phyloP scores from a whole-genome alignment of 1,140 invertebrate genomes.

The Sinonovacula constricta region DNA sequence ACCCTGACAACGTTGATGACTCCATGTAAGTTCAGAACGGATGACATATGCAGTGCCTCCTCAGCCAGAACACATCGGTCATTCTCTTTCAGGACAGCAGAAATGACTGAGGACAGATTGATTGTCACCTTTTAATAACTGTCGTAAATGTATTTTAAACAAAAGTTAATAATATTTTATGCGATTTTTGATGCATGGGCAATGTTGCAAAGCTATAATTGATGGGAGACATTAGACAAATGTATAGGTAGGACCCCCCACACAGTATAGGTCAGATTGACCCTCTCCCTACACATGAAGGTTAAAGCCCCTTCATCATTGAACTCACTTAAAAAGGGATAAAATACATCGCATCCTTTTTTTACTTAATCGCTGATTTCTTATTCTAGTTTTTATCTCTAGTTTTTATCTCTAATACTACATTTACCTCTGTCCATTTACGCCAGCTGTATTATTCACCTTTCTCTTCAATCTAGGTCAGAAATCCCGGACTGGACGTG shows the following conservation, averaged over 20 bases:
- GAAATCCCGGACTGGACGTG: conserved; percentile 72
- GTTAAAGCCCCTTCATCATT: neutral
- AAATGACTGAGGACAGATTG: too few relatives aligned
- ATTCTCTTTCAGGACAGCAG: too few relatives aligned
- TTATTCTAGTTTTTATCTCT: neutral
- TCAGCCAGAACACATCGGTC: neutral
- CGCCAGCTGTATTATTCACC: too few relatives aligned
- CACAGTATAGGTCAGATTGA: too few relatives aligned
- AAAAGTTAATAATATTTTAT: neutral
- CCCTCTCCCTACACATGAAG: neutral
- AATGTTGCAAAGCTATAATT: neutral
- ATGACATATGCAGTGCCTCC: too few relatives aligned
- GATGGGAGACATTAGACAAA: too few relatives aligned
- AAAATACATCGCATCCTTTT: neutral
- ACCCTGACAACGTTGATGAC: too few relatives aligned
- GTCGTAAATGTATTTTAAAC: neutral
- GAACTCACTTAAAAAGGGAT: neutral
- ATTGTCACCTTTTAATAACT: neutral
- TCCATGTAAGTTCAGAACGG: too few relatives aligned
- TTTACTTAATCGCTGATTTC: neutral
- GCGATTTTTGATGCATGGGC: neutral
- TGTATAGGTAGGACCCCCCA: too few relatives aligned
- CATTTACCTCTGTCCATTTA: too few relatives aligned
- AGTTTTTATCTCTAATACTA: conserved; percentile 66
- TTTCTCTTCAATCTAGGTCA: conserved; percentile 3